Base-by-base conservation (phyloP, 1,140 invertebrate species). In the Pachyrhynchus sulphureomaculatus region DNA sequence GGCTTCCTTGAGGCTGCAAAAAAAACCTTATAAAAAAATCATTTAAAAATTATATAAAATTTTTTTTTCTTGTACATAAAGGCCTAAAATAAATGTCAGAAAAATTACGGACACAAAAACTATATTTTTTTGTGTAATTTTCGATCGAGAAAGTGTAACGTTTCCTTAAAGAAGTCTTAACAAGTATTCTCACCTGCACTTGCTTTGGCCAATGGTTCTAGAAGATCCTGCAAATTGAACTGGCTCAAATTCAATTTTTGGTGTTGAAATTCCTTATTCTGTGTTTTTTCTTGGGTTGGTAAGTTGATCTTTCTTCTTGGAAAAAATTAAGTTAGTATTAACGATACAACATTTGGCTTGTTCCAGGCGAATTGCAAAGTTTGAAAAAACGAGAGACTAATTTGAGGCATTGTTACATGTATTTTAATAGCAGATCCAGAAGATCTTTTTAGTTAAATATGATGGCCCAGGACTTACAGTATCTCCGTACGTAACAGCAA, bases 181-280 rank as follows among this genome's bases (percentile, higher is more conserved):
- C n/a, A n/a, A n/a, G n/a, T n/a, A 39, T 5, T 0, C 37, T n/a
- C n/a, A 58, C 62, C 32, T 69, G 72, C 59, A 69, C 63, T 48
- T 68, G 64, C 52, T 79, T 80, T 69, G 69, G 76, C 79, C 73
- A 80, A 42, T 62, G 76, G 63, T 68, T 73, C 54, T 64, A 70
- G 41, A 59, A 79, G 32, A 24, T 73, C 63, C 65, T 71, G 68
- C n/a, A 77, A 62, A 67, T 80, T 80, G 47, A 73, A 78, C 44
- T 76, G 75, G 62, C 81, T 81, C 33, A 76, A 73, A 64, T 81
- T 81, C 23, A 76, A 68, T 68, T 78, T 77, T 64, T 82, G 81
- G 68, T 24, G 21, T 15, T 42, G 58, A 20, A 42, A 44, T 3
- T 59, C 47, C n/a, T 61, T 61, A 20, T 44, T 51, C 26, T 39